phyloP scores from a whole-genome alignment of 2,797 vertebrate species.

The Arrhamphus sclerolepis region DNA sequence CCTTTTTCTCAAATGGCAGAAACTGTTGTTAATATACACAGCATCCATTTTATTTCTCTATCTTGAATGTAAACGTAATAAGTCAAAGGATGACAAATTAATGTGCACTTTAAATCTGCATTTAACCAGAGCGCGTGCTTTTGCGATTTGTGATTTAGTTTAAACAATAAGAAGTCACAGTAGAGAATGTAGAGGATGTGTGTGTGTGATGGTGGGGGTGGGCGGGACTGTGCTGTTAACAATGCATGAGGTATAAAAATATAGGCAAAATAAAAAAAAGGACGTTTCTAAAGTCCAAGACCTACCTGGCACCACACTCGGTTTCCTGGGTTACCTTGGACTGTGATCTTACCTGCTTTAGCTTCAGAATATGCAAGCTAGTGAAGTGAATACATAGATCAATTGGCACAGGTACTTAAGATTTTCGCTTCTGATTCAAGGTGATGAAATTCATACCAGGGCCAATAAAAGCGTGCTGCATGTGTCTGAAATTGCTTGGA shows the following conservation, averaged over 20 bases:
- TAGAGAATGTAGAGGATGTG: slow-evolving; percentile 9
- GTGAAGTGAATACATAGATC: slow-evolving; percentile 52
- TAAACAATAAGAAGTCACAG: slow-evolving; percentile 30
- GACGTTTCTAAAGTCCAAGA: slow-evolving; percentile 32
- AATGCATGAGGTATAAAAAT: slow-evolving; percentile 65
- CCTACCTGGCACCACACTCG: slow-evolving; percentile 25
- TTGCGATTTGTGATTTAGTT: slow-evolving; percentile 31
- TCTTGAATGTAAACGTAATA: neutral
- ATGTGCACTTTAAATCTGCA: slow-evolving; percentile 26
- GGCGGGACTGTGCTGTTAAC: slow-evolving; percentile 34
- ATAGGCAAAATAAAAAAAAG: slow-evolving; percentile 47
- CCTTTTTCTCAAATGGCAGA: slow-evolving; percentile 22
- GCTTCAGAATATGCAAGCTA: slow-evolving; percentile 43
- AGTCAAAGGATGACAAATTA: slow-evolving; percentile 22
- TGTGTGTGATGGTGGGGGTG: neutral
- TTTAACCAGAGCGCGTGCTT: slow-evolving; percentile 3
- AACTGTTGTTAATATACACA: slow-evolving; percentile 21
- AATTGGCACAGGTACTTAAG: slow-evolving; percentile 37
- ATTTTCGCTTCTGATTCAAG: slow-evolving; percentile 39
- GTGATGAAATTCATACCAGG: slow-evolving; percentile 76
- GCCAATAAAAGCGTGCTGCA: slow-evolving; percentile 41
- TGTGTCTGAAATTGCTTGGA: slow-evolving; percentile 58
- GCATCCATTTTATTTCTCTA: slow-evolving; percentile 6
- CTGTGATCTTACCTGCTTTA: slow-evolving; percentile 49
- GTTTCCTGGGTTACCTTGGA: slow-evolving; percentile 30